Base-by-base conservation (phyloP, 2,888 invertebrate genomes). In the Seira ritae region DNA sequence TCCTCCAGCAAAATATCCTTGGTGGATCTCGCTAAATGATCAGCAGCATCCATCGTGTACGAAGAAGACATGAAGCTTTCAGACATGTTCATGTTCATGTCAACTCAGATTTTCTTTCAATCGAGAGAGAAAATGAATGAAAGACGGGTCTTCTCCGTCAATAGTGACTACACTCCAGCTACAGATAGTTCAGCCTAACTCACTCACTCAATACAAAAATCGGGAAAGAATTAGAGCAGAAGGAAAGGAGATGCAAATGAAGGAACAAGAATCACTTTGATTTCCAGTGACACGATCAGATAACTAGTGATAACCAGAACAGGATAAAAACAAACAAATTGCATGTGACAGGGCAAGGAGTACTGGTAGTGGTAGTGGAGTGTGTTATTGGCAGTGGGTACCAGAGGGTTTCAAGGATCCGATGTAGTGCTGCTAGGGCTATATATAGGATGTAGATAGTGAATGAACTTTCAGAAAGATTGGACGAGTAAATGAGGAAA, bases 1-100 rank as follows among this genome's bases (percentile, higher is more conserved):
- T 74, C 80, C 69, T 74, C 80, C 69, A 73, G 73, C 73, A 74
- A 73, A 60, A 74, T 60, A 37, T 80, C 74, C 19, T 68, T 73
- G 4, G 74, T 50, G 19, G 74, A 50, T 69, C 74, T 55, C 15
- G 74, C 22, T 74, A 73, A 80, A 24, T 80, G n/a, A n/a, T 31
- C 31, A 4, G 31, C 80, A n/a, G 80, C 67, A 69, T 80, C 80
- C 80, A 80, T 80, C 69, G 69, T 42, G 69, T 60, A 68, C 4
- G 42, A 8, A 22, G 77, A 70, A 73, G 74, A 20, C 73, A 74
- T 80, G 20, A 65, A 12, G 65, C 65, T 65, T 3, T 65, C 22
- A 6, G 22, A 65, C 22, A 19, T 22, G 20, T 20, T 65, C 22
- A 20, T 22, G 22, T 65, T 65, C 10, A n/a, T 55, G n/a, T 12